Percentiles rank a stretch among this genome's conserved stretches.
These are phyloP conservation scores for Aleadryas rufinucha DNA, from an alignment of 2,113 vertebrate genomes.

Conservation along the genomic window DNA sequence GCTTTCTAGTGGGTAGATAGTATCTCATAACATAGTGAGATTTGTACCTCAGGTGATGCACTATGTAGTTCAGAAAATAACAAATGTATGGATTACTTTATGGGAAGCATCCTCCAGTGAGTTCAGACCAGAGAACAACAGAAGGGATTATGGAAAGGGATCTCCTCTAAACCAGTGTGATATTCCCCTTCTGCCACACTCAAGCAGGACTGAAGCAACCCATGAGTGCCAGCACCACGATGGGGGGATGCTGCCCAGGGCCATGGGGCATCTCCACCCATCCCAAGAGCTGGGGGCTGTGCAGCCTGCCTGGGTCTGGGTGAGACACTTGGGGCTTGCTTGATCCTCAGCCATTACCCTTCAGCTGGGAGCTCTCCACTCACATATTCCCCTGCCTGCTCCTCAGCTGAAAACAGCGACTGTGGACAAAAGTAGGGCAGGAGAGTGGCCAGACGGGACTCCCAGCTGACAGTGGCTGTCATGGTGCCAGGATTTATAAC, in stretches of 20 bases:
- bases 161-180: background rate
- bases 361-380: background rate
- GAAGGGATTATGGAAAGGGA: background rate
- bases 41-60: background rate
- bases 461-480: constrained; percentile 40
- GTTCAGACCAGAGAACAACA: background rate
- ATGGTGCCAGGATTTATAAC: constrained; percentile 87
- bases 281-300: accelerated
- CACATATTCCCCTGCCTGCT: background rate
- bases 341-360: background rate
- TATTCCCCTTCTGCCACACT: background rate
- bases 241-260: no score
- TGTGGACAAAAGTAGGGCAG: background rate
- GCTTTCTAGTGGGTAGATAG: background rate
- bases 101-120: background rate
- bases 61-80: background rate
- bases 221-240: accelerated
- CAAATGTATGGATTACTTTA: background rate
- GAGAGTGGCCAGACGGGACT: background rate
- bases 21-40: background rate
- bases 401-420: background rate
- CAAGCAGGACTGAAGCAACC: background rate
- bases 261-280: background rate
- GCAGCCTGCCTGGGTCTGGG: background rate
- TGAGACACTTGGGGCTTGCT: background rate